Percentiles rank a stretch among this genome's conserved stretches.
Conservation (phyloP, 2,888 invertebrate species). For the Yponomeuta cagnagella region DNA sequence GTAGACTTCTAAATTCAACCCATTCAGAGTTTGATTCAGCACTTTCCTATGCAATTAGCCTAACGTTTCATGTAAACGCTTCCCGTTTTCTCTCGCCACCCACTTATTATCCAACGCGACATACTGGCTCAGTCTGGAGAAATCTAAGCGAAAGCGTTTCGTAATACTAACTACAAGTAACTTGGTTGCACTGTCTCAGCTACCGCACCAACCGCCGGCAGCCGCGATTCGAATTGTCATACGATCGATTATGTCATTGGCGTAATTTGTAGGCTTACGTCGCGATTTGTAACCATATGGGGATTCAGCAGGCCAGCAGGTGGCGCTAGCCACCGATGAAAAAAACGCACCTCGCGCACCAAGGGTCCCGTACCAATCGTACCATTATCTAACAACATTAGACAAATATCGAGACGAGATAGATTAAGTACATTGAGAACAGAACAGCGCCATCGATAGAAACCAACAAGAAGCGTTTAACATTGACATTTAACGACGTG, state of each 20-base stretch:
- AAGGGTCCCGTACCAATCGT: too few species aligned
- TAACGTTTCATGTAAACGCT: neutral
- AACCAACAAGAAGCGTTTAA: too few species aligned
- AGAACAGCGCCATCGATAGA: too few species aligned
- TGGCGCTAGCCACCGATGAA: too few species aligned
- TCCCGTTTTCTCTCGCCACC: slow-evolving; percentile 1
- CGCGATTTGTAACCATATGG: too few species aligned
- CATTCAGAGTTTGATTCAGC: neutral
- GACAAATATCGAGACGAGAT: too few species aligned
- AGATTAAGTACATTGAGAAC: too few species aligned
- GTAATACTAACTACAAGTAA: neutral
- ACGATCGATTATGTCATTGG: neutral
- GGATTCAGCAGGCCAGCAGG: too few species aligned
- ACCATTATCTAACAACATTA: too few species aligned
- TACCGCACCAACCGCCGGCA: neutral
- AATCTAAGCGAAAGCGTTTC: slow-evolving; percentile 5
- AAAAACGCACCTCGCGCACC: too few species aligned
- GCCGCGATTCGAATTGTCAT: neutral
- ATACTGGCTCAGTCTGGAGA: slow-evolving; percentile 4
- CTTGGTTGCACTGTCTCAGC: neutral
- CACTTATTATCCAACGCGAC: slow-evolving; percentile 2
- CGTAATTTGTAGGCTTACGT: neutral
- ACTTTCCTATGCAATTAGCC: neutral
- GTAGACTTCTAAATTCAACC: too few species aligned
- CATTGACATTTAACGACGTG: too few species aligned